phyloP scores from a whole-genome alignment of 1,140 invertebrate species.

The Drosophila santomea region DNA sequence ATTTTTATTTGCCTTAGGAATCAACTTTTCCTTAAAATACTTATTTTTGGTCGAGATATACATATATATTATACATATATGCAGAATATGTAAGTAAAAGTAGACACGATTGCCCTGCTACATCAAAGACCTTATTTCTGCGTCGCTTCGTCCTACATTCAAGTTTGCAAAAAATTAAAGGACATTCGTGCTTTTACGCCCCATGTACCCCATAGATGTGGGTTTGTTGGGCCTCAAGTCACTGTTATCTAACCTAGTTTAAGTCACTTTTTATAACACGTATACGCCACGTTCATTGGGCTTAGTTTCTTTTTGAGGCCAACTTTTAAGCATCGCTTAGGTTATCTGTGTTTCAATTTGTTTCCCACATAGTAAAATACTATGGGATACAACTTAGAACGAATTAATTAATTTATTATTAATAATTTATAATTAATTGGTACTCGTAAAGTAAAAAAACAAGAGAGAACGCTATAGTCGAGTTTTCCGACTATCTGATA shows the following conservation, averaged over 20 bases:
- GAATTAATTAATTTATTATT: no score
- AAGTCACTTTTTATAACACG: constrained; percentile 25
- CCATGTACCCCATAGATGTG: constrained; percentile 2
- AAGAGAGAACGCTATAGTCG: no score
- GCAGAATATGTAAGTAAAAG: no score
- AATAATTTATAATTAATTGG: no score
- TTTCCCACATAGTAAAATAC: constrained; percentile 12
- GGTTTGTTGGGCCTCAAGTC: constrained; percentile 1
- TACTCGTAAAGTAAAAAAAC: no score
- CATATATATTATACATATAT: no score
- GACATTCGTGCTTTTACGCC: background rate
- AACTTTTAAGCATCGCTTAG: constrained; percentile 15
- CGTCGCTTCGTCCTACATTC: background rate
- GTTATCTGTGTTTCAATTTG: background rate
- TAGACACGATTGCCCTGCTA: no score
- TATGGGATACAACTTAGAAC: no score
- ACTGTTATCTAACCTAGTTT: constrained; percentile 57
- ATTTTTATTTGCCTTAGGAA: no score
- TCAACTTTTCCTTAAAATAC: no score
- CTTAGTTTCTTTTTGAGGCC: constrained; percentile 36
- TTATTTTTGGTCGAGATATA: no score
- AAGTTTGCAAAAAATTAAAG: constrained; percentile 12
- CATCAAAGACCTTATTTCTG: background rate
- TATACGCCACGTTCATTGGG: constrained; percentile 33
- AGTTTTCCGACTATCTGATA: no score